A percentile compares a stretch with the other conserved stretches of the same genome.
These are phyloP conservation scores for Melanotaenia nigrans DNA, from an alignment of 2,797 vertebrate species.

Conservation along the genomic window DNA sequence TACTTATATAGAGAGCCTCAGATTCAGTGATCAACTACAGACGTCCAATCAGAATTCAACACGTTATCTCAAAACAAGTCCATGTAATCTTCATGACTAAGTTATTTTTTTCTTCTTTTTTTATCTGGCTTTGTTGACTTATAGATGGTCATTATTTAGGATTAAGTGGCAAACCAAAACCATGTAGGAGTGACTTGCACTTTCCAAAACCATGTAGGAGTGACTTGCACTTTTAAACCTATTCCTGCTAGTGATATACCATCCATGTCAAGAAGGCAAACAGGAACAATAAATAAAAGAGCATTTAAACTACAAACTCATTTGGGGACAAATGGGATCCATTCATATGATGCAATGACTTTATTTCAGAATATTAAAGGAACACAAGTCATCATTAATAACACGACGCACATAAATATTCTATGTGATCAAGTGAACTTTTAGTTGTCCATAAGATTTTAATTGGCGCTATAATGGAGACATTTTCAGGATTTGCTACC, in stretches of 20 bases:
- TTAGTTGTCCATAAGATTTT: constrained; percentile 49
- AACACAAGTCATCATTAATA: constrained; percentile 12
- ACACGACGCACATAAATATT: constrained; percentile 23
- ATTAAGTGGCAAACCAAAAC: constrained; percentile 65
- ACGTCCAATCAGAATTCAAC: constrained; percentile 70
- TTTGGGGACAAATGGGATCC: constrained; percentile 13
- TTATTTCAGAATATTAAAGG: constrained; percentile 42
- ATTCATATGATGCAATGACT: constrained; percentile 18
- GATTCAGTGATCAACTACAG: constrained; percentile 26
- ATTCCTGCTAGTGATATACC: constrained; percentile 30
- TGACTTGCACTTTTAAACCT: constrained; percentile 55
- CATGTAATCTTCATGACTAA: constrained; percentile 61
- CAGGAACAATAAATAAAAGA: constrained; percentile 24
- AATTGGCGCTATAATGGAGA: constrained; percentile 56
- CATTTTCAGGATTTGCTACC: constrained; percentile 36
- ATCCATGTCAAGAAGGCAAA: constrained; percentile 29
- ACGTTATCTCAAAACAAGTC: constrained; percentile 61
- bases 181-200: constrained; percentile 58
- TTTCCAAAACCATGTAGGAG: constrained; percentile 53
- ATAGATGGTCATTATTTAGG: constrained; percentile 58
- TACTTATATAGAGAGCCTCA: constrained; percentile 64
- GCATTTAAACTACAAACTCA: background rate
- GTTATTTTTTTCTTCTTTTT: constrained; percentile 54
- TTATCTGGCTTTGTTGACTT: constrained; percentile 47
- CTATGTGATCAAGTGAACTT: constrained; percentile 15